These are phyloP conservation scores for Ovis aries DNA, from an alignment of 2,113 vertebrate genomes.

Conservation along the genomic window ARS-UI_Ramb_v3.0 NC_056069.1:58656001-58656500, in stretches of 20 bases:
- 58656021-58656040: neutral
- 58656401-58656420: neutral
- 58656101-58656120: neutral
- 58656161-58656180: neutral
- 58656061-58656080: neutral
- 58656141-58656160: neutral
- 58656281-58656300: neutral
- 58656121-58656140: neutral
- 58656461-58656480: neutral
- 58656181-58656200: neutral
- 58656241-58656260: neutral
- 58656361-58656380: neutral
- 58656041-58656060: neutral
- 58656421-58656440: neutral
- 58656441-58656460: neutral
- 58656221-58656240: neutral
- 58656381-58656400: neutral
- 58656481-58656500: neutral
- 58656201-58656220: rapidly evolving
- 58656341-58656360: neutral
- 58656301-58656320: neutral
- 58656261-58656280: neutral
- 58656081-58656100: conserved; percentile 20
- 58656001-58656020: neutral
- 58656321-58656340: neutral